These are phyloP conservation scores for Epirrita christyi DNA, from an alignment of 2,888 invertebrate genomes.

Conservation along the genomic window DNA sequence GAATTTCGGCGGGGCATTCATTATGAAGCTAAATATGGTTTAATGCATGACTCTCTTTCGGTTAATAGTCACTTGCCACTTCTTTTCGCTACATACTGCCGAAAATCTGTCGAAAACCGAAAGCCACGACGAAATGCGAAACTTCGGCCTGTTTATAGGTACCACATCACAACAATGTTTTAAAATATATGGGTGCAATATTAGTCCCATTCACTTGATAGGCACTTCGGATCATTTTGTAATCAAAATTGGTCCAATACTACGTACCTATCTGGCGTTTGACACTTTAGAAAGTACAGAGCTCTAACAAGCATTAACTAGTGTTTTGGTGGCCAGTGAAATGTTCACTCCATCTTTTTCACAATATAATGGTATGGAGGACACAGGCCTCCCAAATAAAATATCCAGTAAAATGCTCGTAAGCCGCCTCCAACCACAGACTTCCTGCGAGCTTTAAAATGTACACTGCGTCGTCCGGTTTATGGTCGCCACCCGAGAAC, in stretches of 20 bases:
- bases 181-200: conserved; percentile 34
- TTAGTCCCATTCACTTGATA: conserved; percentile 34
- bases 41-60: too few species aligned
- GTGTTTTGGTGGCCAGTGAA: background rate
- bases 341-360: too few species aligned
- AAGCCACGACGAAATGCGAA: background rate
- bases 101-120: background rate
- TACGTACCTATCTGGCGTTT: conserved; percentile 28
- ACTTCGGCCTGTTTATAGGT: background rate
- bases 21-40: too few species aligned
- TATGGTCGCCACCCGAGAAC: too few species aligned
- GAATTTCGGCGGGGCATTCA: conserved; percentile 5
- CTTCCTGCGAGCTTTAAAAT: too few species aligned
- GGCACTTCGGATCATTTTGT: conserved; percentile 31
- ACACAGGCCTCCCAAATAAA: too few species aligned
- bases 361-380: too few species aligned
- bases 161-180: conserved; percentile 15
- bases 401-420: too few species aligned
- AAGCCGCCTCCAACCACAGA: too few species aligned
- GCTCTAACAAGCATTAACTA: conserved; percentile 13
- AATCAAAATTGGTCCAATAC: conserved; percentile 34
- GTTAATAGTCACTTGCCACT: too few species aligned
- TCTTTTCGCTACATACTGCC: too few species aligned
- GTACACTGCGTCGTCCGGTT: too few species aligned
- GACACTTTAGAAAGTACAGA: conserved; percentile 30